Evolutionary conservation across 1,140 invertebrate species (phyloP), one percentile per base, ranked within the genome.

Genomic region (Vanessa tameamea): DNA sequence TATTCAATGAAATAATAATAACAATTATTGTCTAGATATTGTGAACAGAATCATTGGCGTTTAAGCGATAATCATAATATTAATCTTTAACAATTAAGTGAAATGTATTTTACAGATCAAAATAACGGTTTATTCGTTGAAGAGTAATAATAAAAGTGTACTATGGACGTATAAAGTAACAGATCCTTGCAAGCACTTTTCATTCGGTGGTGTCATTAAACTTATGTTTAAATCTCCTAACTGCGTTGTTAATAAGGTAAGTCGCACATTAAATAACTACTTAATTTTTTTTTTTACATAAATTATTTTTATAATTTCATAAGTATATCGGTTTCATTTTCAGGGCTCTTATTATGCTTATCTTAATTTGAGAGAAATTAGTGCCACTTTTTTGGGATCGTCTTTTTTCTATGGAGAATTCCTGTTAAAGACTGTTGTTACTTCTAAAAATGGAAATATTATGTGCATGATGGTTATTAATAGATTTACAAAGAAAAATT

Each of bases 101-200:
- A 15, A 51, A 51, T 51, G 4, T 12, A 8, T 16, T 1, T 78
- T 78, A 37, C 70, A 86, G 84, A 31, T 83, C 15, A 87, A 82
- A 78, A 69, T 85, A 31, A 70, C 68, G 14, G 76, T 86, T 3
- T 82, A 73, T 67, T 59, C 65, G n/a, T 3, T 82, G 4, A 82
- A 81, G 20, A 71, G 69, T 12, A 75, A 81, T 15, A 75, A 50
- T 16, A 85, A 66, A 59, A 83, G 69, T 47, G 47, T 83, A n/a
- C 61, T 86, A 15, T 81, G 79, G 72, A 78, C 76, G 15, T 85
- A 87, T 65, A 86, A 81, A 67, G n/a, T 85, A n/a, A 78, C 77
- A 7, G 78, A 85, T 57, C 84, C 82, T 0, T 86, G 85, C 69
- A 73, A 85, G 47, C 81, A 87, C 70, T 82, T 72, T 63, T 69